Base-by-base conservation (phyloP, 2,113 vertebrate species). In the Butastur rufipennis region DNA sequence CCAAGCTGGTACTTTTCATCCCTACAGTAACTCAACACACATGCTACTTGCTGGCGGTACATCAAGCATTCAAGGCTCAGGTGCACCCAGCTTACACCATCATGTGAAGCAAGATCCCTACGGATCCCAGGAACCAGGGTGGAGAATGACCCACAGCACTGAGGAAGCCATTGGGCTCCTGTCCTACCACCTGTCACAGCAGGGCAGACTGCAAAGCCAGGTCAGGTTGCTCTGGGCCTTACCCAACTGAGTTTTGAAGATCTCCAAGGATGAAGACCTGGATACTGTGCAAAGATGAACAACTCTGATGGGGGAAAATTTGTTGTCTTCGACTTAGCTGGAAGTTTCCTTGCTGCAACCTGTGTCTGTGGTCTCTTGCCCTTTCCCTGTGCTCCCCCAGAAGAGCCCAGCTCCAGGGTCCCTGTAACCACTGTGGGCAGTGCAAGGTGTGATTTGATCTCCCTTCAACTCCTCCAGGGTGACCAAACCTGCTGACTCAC, bases 371-470 rank as follows among this genome's bases (percentile, higher is more conserved):
- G 42, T 55, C 27, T 86, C 53, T n/a, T 65, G 45, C 50, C 42
- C 63, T 43, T 65, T 47, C 55, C 88, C 61, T 63, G 27, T 29
- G 61, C n/a, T 72, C 26, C 4, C 8, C 16, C 4, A 36, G 34
- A 31, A 26, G 0, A 26, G 34, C 40, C 43, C 9, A 2, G 26
- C 66, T 82, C 59, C 53, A 61, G 16, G 32, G 32, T 34, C 27
- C 29, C 79, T 47, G 29, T 55, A 36, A 42, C 5, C 32, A n/a
- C 48, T 0, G 0, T 16, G 75, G 32, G 47, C 62, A 75, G 56
- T 7, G 15, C 21, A 23, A 88, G 74, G 36, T 40, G 55, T 2
- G 14, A 34, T 32, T 73, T 8, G 2, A 67, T 53, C 8, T 27
- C 32, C 25, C 45, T 63, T 47, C n/a, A 71, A 17, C 34, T 45